Base-by-base conservation (phyloP, 2,888 invertebrate species). In the Rhogogaster chlorosoma region DNA sequence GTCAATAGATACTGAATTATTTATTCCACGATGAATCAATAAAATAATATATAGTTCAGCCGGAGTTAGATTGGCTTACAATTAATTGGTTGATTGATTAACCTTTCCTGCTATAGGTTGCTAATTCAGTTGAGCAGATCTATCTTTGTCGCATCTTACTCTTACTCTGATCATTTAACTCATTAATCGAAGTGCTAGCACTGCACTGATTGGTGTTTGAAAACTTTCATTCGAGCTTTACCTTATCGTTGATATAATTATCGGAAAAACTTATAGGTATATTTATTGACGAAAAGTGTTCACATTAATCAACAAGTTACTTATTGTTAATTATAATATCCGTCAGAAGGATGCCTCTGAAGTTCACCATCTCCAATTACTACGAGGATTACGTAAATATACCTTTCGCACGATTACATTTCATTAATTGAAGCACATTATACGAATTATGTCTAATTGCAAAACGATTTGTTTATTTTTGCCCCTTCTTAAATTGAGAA, bases 301-400 rank as follows among this genome's bases (percentile, higher is more conserved):
- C 15, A 67, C 67, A 32, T 32, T 1, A 29, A 67, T 67, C 3
- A 29, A 26, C 12, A 18, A 67, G 32, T 67, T 15, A 67, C 0
- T 29, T n/a, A n/a, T n/a, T n/a, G n/a, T n/a, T 6, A 32, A 67
- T 67, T 67, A 26, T 18, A 67, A 67, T 67, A 67, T 67, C 32
- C 32, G 32, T 9, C n/a, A n/a, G 29, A 67, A 83, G 84, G 88
- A 71, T 91, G 91, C 89, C 91, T 73, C 91, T 93, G 75, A 92
- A 91, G 88, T 93, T 93, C 89, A 90, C 91, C 87, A 90, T 93
- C 88, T 90, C 90, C 86, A 92, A 91, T 88, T 93, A 89, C 88
- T 93, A 92, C 89, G 93, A 92, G 88, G 91, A 91, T 87, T 93
- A 93, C 88, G 93, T 93, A 89, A 93, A 93, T 93, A 93, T 93